Conservation (phyloP, 2,797 vertebrate genomes). For the Pseudomugil gertrudae region DNA sequence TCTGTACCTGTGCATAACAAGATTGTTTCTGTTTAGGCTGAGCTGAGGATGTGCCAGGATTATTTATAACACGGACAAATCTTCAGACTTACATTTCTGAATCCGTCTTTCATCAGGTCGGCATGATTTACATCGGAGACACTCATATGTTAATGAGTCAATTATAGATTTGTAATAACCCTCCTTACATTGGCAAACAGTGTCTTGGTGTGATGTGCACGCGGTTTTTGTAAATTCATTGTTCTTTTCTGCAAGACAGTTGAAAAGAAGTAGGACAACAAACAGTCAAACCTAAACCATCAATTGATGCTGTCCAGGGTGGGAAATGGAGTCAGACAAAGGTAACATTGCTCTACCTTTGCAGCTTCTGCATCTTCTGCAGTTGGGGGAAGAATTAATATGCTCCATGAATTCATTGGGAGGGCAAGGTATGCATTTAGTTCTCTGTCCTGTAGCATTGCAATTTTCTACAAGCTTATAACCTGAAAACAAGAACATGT, state of each 20-base stretch:
- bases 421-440: conserved; percentile 51
- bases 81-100: conserved; percentile 63
- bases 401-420: conserved; percentile 3
- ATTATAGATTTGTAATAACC: conserved; percentile 43
- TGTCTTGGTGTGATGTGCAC: conserved; percentile 19
- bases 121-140: conserved; percentile 56
- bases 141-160: conserved; percentile 7
- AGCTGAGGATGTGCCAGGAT: not conserved
- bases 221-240: fast-evolving
- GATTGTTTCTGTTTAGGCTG: conserved; percentile 12
- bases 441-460: not conserved
- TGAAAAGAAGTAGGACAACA: conserved; percentile 1
- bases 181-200: conserved; percentile 55
- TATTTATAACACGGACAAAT: not conserved
- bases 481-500: conserved; percentile 61
- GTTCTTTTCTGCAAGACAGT: not conserved
- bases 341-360: conserved; percentile 50
- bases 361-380: conserved; percentile 27
- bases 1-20: conserved; percentile 64
- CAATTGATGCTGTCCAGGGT: not conserved
- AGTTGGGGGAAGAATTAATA: conserved; percentile 38
- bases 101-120: conserved; percentile 2
- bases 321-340: not conserved
- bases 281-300: not conserved
- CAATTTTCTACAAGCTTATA: conserved; percentile 61